A percentile compares a stretch with the other conserved stretches of the same genome.
phyloP scores from a whole-genome alignment of 2,113 vertebrate species.

The Apteryx mantelli region DNA sequence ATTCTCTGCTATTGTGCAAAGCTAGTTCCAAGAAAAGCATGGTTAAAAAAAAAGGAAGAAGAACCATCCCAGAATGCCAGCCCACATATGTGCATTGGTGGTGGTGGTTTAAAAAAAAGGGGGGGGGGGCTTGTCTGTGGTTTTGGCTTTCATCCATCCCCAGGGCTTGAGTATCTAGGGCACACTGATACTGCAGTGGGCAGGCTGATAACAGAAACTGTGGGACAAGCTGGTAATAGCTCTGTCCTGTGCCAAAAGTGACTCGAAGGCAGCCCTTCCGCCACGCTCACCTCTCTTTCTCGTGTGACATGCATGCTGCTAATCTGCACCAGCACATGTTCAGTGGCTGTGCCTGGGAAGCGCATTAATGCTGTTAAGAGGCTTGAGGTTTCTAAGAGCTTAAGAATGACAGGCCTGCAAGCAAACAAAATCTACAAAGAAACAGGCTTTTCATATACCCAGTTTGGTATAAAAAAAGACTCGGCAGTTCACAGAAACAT shows the following conservation, averaged over 20 bases:
- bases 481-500: neutral
- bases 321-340: constrained; percentile 44
- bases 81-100: fast-evolving
- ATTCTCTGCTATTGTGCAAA: neutral
- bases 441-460: fast-evolving
- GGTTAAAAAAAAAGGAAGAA: neutral
- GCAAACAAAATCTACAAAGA: neutral
- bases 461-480: neutral
- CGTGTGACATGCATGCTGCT: neutral
- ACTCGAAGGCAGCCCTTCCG: fast-evolving
- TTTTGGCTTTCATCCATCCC: fast-evolving
- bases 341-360: neutral
- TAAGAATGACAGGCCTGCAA: neutral
- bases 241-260: neutral
- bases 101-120: neutral
- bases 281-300: neutral
- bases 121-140: neutral
- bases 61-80: neutral
- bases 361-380: fast-evolving
- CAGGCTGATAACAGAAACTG: neutral
- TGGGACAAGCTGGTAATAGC: neutral
- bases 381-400: neutral
- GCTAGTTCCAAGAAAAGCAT: neutral
- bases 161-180: neutral
- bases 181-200: neutral